Evolutionary conservation across 2,113 vertebrate genomes (phyloP).

Genomic region (Corythoichthys intestinalis): DNA sequence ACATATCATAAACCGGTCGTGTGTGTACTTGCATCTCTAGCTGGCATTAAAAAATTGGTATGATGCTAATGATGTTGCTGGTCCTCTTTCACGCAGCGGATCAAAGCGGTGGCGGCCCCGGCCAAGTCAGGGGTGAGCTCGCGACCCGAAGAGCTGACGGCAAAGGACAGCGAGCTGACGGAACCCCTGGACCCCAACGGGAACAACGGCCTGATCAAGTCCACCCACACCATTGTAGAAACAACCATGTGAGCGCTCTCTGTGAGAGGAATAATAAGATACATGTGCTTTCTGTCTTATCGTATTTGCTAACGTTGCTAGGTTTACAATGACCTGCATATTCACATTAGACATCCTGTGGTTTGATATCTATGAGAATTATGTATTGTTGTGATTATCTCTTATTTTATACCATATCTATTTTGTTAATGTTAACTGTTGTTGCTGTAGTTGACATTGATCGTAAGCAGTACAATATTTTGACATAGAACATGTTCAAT

Average conservation of each 20-base stretch:
- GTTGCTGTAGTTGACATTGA: slow-evolving; percentile 66
- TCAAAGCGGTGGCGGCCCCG: slow-evolving; percentile 89
- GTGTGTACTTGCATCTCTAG: too few relatives aligned
- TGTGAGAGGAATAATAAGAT: slow-evolving; percentile 77
- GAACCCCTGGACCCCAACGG: slow-evolving; percentile 75
- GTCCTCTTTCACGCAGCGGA: slow-evolving; percentile 74
- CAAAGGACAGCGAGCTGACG: slow-evolving; percentile 71
- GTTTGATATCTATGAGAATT: slow-evolving; percentile 67
- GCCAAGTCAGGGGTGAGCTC: slow-evolving; percentile 78
- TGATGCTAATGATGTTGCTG: slow-evolving; percentile 4
- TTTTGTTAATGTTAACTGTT: slow-evolving; percentile 54
- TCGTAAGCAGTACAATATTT: slow-evolving; percentile 63
- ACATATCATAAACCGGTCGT: too few relatives aligned
- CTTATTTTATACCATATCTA: slow-evolving; percentile 56
- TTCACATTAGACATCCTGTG: slow-evolving; percentile 84
- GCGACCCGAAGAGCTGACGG: slow-evolving; percentile 68
- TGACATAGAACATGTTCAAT: slow-evolving; percentile 51
- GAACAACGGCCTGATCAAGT: slow-evolving; percentile 83
- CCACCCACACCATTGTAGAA: slow-evolving; percentile 93
- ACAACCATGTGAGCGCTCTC: slow-evolving; percentile 95
- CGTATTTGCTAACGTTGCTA: slow-evolving; percentile 86
- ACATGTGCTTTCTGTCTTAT: slow-evolving; percentile 76
- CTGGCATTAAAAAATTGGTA: too few relatives aligned
- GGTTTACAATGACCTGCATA: slow-evolving; percentile 86
- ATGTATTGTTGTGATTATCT: slow-evolving; percentile 52